Conservation (phyloP, 2,888 invertebrate species). For the Diaphora mendica region DNA sequence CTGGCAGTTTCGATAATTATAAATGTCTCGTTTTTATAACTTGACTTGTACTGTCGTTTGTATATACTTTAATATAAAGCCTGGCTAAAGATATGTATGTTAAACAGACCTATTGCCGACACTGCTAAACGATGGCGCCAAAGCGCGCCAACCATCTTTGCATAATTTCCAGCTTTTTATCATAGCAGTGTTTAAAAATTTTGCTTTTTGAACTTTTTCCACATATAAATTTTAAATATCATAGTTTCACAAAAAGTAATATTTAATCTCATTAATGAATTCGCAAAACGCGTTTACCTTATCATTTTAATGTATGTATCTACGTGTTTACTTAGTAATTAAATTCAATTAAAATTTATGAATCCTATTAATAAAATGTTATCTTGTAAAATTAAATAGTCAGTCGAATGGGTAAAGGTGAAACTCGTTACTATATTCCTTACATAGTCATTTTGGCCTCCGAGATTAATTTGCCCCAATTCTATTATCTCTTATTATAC, state of each 20-base stretch:
- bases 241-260: neutral
- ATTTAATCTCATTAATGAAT: neutral
- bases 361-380: neutral
- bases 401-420: neutral
- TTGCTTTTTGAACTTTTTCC: neutral
- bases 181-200: neutral
- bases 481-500: constrained; percentile 32
- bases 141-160: too few relatives aligned
- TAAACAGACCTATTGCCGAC: too few relatives aligned
- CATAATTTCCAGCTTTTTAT: too few relatives aligned
- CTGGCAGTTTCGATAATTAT: too few relatives aligned
- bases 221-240: neutral
- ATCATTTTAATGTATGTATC: neutral
- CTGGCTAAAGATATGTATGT: too few relatives aligned
- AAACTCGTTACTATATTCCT: neutral
- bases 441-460: neutral
- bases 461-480: constrained; percentile 40
- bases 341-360: neutral
- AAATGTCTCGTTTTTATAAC: too few relatives aligned
- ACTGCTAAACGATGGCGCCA: too few relatives aligned
- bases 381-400: neutral
- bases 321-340: neutral
- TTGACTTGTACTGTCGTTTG: too few relatives aligned
- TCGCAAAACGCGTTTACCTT: neutral
- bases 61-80: too few relatives aligned